Percentiles rank a stretch among this genome's conserved stretches.
phyloP scores from a whole-genome alignment of 2,797 vertebrate genomes.

The Apodemus agrarius region DNA sequence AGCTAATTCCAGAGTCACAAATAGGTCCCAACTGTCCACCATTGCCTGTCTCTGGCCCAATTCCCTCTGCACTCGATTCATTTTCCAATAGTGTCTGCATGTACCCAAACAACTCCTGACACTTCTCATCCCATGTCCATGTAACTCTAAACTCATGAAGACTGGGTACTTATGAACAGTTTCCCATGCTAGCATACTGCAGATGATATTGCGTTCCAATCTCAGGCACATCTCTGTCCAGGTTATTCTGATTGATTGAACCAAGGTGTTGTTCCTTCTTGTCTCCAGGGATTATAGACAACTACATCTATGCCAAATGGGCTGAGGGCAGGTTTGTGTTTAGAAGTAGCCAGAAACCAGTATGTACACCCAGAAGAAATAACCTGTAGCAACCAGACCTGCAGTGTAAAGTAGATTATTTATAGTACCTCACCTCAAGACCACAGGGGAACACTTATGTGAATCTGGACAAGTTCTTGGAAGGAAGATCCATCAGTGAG shows the following conservation, averaged over 20 bases:
- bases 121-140: too few relatives aligned
- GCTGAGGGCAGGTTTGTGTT: background rate
- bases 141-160: too few relatives aligned
- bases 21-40: background rate
- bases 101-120: rapidly evolving
- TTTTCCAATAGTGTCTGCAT: background rate
- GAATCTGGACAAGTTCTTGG: background rate
- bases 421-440: background rate
- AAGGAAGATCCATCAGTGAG: background rate
- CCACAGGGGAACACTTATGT: rapidly evolving
- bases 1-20: background rate
- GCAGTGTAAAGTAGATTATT: background rate
- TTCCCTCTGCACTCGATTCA: background rate
- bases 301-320: too few relatives aligned
- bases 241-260: background rate
- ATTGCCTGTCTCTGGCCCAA: background rate
- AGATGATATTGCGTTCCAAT: rapidly evolving
- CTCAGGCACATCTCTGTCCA: too few relatives aligned
- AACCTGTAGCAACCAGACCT: rapidly evolving
- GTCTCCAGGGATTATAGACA: background rate
- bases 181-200: background rate
- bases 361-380: rapidly evolving
- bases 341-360: background rate
- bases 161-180: too few relatives aligned
- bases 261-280: too few relatives aligned